phyloP scores from a whole-genome alignment of 1,140 invertebrate genomes.

The Ceratina australensis region DNA sequence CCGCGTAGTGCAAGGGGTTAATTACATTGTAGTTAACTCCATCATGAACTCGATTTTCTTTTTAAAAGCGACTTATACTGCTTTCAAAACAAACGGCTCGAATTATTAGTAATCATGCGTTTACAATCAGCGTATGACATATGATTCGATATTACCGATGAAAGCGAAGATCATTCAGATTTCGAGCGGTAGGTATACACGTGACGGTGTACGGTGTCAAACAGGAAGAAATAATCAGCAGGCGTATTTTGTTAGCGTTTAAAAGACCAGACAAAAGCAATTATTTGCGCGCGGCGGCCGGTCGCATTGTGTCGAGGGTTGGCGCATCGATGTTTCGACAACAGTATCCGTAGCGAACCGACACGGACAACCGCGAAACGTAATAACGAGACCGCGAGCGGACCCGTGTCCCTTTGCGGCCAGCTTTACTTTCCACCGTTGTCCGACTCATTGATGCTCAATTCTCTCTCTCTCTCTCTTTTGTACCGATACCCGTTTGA shows the following conservation, averaged over 20 bases:
- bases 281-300: conserved; percentile 4
- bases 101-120: too few species aligned
- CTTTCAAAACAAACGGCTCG: too few species aligned
- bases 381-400: conserved; percentile 57
- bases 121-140: too few species aligned
- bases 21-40: too few species aligned
- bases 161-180: neutral
- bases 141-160: too few species aligned
- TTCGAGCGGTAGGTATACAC: neutral
- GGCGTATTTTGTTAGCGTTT: conserved; percentile 7
- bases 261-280: conserved; percentile 17
- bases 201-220: neutral
- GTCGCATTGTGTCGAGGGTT: neutral
- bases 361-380: conserved; percentile 55
- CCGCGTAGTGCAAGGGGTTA: too few species aligned
- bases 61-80: too few species aligned
- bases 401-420: conserved; percentile 37
- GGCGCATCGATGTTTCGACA: conserved; percentile 52
- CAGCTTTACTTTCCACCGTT: conserved; percentile 25
- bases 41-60: too few species aligned
- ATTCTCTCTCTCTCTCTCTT: neutral
- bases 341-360: conserved; percentile 31
- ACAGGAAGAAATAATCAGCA: conserved; percentile 4
- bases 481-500: neutral
- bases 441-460: conserved; percentile 29